Base-by-base conservation (phyloP, 1,140 invertebrate species). In the Rhopalosiphum maidis region DNA sequence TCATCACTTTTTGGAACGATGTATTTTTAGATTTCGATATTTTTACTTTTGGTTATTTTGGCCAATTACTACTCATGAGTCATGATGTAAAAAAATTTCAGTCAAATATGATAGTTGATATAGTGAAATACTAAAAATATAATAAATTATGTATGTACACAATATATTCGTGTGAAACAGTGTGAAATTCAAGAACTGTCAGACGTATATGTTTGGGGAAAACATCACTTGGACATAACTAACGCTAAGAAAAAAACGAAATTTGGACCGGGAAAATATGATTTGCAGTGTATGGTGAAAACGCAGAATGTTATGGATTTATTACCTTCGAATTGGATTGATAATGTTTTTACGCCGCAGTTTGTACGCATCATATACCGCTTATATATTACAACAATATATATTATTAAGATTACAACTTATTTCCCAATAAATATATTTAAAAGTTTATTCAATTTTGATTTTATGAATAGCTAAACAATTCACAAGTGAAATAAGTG, bases 121-220 rank as follows among this genome's bases (percentile, higher is more conserved):
- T 46, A 46, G 43, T 46, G 2, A 7, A 46, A 2, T 46, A 46
- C 46, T 46, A 46, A 46, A 9, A 46, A 55, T 25, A 55, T 55
- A 55, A 55, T 55, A 55, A 55, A 25, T 55, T 55, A 25, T 9
- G 55, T 55, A 25, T 60, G 15, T 54, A 23, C 11, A 30, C 11
- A 30, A 4, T 30, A 11, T 60, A 3, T 51, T 60, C 3, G 11
- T n/a, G 11, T 68, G 11, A 11, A 68, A 23, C 37, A 88, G 86
- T 88, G 86, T 11, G 86, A 88, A n/a, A 46, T n/a, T 46, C 30
- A 37, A 3, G 86, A 88, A n/a, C n/a, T 88, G 46, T 88, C 86
- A 1, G 46, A 51, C 30, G 86, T 88, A 8, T 51, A 51, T 15
- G 48, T 88, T 9, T 46, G 86, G 86, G 86, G 86, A 8, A 51